Conservation (phyloP, 1,140 invertebrate genomes). For the Popillia japonica region DNA sequence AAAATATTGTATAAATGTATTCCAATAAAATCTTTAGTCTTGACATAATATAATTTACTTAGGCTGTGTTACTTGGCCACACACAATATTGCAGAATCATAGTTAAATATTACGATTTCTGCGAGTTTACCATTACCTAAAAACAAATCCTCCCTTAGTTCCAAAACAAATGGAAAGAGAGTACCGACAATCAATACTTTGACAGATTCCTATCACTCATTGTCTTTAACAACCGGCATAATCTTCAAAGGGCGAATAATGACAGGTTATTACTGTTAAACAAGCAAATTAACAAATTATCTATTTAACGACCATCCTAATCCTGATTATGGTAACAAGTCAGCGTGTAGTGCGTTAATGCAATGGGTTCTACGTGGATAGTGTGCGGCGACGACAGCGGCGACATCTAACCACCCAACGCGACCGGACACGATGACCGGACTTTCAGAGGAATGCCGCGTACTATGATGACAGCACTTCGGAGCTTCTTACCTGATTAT, state of each 20-base stretch:
- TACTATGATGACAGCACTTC: constrained; percentile 21
- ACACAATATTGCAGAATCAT: neutral
- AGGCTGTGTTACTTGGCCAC: neutral
- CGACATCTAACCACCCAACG: constrained; percentile 36
- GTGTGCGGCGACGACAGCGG: constrained; percentile 11
- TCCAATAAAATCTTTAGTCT: no score
- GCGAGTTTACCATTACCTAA: neutral
- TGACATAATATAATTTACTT: no score
- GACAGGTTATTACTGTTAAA: constrained; percentile 34
- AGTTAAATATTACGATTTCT: neutral
- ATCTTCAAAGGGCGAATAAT: constrained; percentile 30
- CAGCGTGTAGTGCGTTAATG: neutral
- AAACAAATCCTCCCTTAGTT: neutral
- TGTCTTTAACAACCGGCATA: constrained; percentile 29
- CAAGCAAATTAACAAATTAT: constrained; percentile 37
- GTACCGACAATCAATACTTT: constrained; percentile 19
- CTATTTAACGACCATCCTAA: constrained; percentile 33
- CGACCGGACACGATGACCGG: constrained; percentile 18
- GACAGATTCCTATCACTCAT: constrained; percentile 8
- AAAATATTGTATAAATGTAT: no score
- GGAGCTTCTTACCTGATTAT: constrained; percentile 18
- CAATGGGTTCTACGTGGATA: neutral
- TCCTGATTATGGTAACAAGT: constrained; percentile 30
- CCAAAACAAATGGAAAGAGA: neutral
- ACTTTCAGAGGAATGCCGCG: constrained; percentile 31